Evolutionary conservation across 2,113 vertebrate genomes (phyloP), one percentile per base, ranked within the genome.

Genomic region (Aphyosemion australe): DNA sequence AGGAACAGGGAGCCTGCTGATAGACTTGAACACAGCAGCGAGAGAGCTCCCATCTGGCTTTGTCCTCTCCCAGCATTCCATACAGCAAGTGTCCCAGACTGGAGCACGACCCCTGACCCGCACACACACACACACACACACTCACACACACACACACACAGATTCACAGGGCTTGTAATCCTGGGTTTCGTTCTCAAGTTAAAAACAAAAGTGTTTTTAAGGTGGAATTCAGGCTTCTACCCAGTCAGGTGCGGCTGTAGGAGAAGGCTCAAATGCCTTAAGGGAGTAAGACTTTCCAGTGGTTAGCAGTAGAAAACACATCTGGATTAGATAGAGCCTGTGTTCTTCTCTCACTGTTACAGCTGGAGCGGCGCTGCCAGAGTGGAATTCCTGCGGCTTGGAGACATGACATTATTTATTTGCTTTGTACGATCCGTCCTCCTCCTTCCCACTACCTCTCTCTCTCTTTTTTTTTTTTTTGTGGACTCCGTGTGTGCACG

Each of bases 331-430:
- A 95, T 94, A 92, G 92, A 92, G 89, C 84, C 82, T 88, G 88
- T 90, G 91, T 93, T 93, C 92, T 93, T 93, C 93, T 89, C 91
- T 87, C 92, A 73, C 89, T 88, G 90, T 88, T 90, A 86, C 92
- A 93, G 92, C 87, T 70, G 88, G 91, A 88, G 89, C 71, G 62
- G 61, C 74, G 56, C 89, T 94, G 94, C 95, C 94, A 94, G 89
- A 91, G 87, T 85, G 92, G 91, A 94, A 96, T 96, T 96, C 95
- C 94, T 96, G 95, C 70, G 94, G 94, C 92, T 89, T 94, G 92
- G 91, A 94, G 92, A 92, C 93, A 92, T 93, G 91, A 89, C 91
- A 91, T 95, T 94, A 93, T 95, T 96, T 93, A 92, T 95, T 93
- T 94, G 94, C 91, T 93, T 84, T 93, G 92, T 93, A 93, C 91